Percentiles rank a stretch among this genome's conserved stretches.
Conservation (phyloP, 2,888 invertebrate species). For the Hoplodrina ambigua region DNA sequence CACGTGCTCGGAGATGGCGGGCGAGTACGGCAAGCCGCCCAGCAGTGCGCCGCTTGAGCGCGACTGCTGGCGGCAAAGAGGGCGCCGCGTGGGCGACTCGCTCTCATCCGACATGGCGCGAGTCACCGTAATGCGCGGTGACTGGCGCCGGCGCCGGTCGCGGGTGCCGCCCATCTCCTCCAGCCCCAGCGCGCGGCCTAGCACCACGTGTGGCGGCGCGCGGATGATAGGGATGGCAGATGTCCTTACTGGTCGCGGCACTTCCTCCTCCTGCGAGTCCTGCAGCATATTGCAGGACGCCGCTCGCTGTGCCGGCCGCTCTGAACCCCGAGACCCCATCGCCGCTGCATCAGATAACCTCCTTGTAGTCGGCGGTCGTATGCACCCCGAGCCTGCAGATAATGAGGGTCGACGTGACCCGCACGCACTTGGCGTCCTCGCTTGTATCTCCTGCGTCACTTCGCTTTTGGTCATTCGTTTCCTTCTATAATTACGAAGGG, state of each 20-base stretch:
- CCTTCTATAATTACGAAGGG: constrained; percentile 94
- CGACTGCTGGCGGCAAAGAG: constrained; percentile 86
- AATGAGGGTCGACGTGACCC: constrained; percentile 94
- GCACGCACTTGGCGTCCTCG: constrained; percentile 94
- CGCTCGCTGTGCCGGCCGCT: constrained; percentile 90
- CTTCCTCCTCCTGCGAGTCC: constrained; percentile 89
- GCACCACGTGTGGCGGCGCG: constrained; percentile 91
- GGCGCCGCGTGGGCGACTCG: constrained; percentile 89
- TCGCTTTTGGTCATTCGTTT: constrained; percentile 95
- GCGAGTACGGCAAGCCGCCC: constrained; percentile 86
- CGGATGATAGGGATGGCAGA: constrained; percentile 88
- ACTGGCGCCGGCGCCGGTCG: constrained; percentile 86
- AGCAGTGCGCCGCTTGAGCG: constrained; percentile 88
- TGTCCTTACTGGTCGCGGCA: constrained; percentile 72
- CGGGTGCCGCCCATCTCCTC: constrained; percentile 79
- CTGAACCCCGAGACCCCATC: constrained; percentile 82
- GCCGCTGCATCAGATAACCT: constrained; percentile 86
- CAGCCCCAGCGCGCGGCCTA: constrained; percentile 91
- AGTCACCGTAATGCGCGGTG: constrained; percentile 93
- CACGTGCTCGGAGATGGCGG: constrained; percentile 79
- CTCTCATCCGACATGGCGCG: constrained; percentile 94
- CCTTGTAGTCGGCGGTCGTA: constrained; percentile 84
- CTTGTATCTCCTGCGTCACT: constrained; percentile 95
- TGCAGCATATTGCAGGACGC: constrained; percentile 93
- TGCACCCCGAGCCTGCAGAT: constrained; percentile 89